These are phyloP conservation scores for Ophonus ardosiacus DNA, from an alignment of 2,888 invertebrate species.

Conservation along the genomic window DNA sequence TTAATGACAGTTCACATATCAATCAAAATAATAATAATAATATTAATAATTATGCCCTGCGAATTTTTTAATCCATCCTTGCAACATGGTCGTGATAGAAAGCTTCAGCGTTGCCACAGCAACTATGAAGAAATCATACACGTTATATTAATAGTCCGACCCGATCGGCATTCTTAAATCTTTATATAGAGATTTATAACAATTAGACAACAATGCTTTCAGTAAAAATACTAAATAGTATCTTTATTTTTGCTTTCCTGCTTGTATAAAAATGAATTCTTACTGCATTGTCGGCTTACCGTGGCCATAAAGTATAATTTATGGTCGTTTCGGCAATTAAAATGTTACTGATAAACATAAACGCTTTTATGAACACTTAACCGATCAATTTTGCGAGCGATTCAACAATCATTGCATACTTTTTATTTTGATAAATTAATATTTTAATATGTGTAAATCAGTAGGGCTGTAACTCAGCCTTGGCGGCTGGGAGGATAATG, in stretches of 20 bases:
- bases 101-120: no score
- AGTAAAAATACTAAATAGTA: not conserved
- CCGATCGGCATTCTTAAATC: no score
- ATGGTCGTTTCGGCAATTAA: slow-evolving; percentile 61
- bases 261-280: not conserved
- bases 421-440: slow-evolving; percentile 64
- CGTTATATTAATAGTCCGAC: no score
- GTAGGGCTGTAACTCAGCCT: slow-evolving; percentile 41
- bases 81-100: no score
- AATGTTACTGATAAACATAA: slow-evolving; percentile 60
- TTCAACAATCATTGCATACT: slow-evolving; percentile 47
- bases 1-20: no score
- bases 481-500: slow-evolving; percentile 52
- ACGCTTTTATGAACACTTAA: slow-evolving; percentile 62
- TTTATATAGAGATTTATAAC: no score
- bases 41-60: no score
- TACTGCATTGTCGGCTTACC: not conserved
- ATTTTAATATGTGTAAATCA: slow-evolving; percentile 64
- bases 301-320: slow-evolving; percentile 51
- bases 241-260: not conserved
- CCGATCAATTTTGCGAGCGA: slow-evolving; percentile 49
- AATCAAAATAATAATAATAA: no score
- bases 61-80: no score
- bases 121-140: no score
- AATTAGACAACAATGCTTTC: not conserved